Conservation (phyloP, 2,797 vertebrate species). For the Alauda arvensis region DNA sequence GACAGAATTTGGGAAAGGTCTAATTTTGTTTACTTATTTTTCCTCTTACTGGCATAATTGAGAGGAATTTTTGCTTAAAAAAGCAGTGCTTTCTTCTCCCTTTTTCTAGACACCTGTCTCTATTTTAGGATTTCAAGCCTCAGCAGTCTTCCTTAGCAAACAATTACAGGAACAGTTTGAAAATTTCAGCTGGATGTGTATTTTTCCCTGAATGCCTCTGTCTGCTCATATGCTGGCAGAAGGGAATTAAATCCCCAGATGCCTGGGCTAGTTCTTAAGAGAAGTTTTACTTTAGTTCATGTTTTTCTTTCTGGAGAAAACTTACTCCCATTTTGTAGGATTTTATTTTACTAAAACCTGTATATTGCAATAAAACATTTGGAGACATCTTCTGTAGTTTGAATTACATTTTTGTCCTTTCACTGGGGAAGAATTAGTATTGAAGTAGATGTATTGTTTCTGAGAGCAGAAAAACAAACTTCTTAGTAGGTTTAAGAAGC, state of each 20-base stretch:
- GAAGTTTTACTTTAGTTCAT: neutral
- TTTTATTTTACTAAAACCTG: neutral
- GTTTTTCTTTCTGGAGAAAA: neutral
- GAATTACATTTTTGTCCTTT: neutral
- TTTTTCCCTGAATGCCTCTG: neutral
- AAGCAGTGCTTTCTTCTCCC: neutral
- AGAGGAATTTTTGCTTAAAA: neutral
- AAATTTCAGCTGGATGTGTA: neutral
- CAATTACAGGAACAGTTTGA: neutral
- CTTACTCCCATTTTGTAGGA: neutral
- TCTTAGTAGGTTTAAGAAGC: neutral
- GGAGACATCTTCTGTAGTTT: neutral
- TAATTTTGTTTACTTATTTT: neutral
- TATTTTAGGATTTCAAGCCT: neutral
- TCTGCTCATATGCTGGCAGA: neutral
- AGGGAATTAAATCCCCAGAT: neutral
- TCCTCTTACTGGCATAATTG: neutral
- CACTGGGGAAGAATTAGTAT: fast-evolving
- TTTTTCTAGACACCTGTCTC: neutral
- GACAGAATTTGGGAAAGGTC: neutral
- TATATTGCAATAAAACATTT: neutral
- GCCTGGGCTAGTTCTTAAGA: neutral
- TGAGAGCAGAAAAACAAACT: neutral
- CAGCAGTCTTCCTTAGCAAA: slow-evolving; percentile 10
- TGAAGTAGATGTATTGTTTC: neutral